Conservation (phyloP, 2,888 invertebrate species). For the Netelia virgata region DNA sequence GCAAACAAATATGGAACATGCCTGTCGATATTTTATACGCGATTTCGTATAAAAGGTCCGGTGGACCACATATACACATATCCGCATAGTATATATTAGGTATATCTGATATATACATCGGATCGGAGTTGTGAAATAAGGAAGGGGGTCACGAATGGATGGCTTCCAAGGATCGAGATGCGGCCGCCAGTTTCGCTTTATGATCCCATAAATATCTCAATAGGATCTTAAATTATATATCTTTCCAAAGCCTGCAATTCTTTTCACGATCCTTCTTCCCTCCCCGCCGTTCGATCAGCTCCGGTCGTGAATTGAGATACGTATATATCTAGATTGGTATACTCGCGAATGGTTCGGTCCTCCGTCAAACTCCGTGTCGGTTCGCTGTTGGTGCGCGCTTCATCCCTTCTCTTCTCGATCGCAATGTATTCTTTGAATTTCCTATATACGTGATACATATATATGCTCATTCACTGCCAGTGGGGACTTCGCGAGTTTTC, state of each 20-base stretch:
- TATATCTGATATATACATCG: conserved; percentile 19
- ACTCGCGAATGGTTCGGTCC: conserved; percentile 45
- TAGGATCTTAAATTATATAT: conserved; percentile 80
- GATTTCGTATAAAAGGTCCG: background rate
- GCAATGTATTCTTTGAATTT: conserved; percentile 26
- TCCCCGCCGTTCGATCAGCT: conserved; percentile 33
- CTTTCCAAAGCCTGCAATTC: conserved; percentile 53
- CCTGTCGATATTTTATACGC: conserved; percentile 20
- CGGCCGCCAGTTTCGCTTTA: conserved; percentile 79
- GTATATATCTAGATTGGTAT: conserved; percentile 30
- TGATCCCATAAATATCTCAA: conserved; percentile 83
- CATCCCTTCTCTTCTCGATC: conserved; percentile 47
- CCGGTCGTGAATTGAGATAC: conserved; percentile 15
- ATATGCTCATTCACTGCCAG: conserved; percentile 38
- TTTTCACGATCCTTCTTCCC: conserved; percentile 24
- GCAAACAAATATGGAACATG: conserved; percentile 48
- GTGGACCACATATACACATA: background rate
- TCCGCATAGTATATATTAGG: background rate
- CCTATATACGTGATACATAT: conserved; percentile 7
- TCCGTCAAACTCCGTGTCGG: conserved; percentile 38
- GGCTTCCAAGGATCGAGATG: conserved; percentile 75
- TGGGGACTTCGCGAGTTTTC: conserved; percentile 51
- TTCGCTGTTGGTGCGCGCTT: conserved; percentile 24
- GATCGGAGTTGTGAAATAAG: conserved; percentile 36
- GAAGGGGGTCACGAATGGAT: conserved; percentile 67